Base-by-base conservation (phyloP, 2,888 invertebrate species). In the Pseudococcus viburni region DNA sequence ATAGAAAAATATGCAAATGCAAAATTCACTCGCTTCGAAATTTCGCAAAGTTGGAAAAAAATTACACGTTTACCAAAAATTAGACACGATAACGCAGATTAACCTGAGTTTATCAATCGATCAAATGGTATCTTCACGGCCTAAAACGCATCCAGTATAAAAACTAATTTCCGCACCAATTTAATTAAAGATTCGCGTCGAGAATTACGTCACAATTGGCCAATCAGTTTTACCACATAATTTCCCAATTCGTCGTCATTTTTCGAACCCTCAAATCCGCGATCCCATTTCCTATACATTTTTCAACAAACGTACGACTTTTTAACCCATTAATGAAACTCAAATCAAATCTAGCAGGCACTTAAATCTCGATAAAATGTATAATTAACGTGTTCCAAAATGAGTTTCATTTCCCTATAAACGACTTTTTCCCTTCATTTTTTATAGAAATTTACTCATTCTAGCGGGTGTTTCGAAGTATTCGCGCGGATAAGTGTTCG, bases 161-260 rank as follows among this genome's bases (percentile, higher is more conserved):
- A 33, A 73, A 17, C 26, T 26, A 6, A 68, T 68, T 68, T 68
- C 68, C 68, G 68, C 6, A 22, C 22, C n/a, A 68, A 68, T 68
- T 68, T 68, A 26, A 68, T 68, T 68, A 68, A 68, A 68, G 11
- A 68, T 26, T 68, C 68, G 26, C 22, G 68, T 26, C 12, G 15
- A 68, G 12, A 12, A 73, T 73, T 73, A 33, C 73, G 73, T 73
- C 73, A 73, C 73, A 73, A 33, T 73, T 73, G 33, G 33, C 73
- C 39, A 73, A 73, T 73, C 64, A 33, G 33, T 73, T 73, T 73
- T 73, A 33, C 73, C 39, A 73, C 26, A 73, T 33, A 73, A 73
- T 73, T 73, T 33, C 33, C 73, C 33, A 73, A 73, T 22, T 26
- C 9, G 68, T 68, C 68, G 19, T 12, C 19, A 22, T 26, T 26